A percentile compares a stretch with the other conserved stretches of the same genome.
phyloP scores from a whole-genome alignment of 2,113 vertebrate genomes.

The Corythaeola cristata region DNA sequence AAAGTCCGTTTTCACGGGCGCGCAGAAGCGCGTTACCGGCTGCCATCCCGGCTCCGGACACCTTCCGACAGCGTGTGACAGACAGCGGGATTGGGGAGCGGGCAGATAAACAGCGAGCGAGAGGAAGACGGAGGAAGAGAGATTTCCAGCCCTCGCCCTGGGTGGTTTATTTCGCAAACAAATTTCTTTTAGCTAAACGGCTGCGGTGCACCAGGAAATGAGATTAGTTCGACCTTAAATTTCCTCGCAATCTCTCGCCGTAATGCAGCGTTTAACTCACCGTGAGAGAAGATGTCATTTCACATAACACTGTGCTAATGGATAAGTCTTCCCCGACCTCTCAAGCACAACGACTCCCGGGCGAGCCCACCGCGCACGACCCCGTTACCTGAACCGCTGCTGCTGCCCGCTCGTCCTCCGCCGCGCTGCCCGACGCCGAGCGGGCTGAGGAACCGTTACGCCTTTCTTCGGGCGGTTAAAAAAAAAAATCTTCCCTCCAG shows the following conservation, averaged over 20 bases:
- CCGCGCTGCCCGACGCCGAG: not conserved
- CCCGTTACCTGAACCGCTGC: slow-evolving; percentile 21
- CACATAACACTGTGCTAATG: slow-evolving; percentile 72
- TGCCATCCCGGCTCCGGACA: not conserved
- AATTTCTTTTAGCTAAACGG: not conserved
- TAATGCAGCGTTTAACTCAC: slow-evolving; percentile 84
- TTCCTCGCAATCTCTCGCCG: slow-evolving; percentile 74
- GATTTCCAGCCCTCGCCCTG: not conserved
- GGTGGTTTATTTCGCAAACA: slow-evolving; percentile 11
- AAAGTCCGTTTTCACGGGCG: too few relatives aligned
- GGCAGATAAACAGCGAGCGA: not conserved
- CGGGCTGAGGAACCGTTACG: not conserved
- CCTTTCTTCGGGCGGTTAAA: not conserved
- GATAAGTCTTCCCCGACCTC: slow-evolving; percentile 66
- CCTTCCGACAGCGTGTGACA: not conserved
- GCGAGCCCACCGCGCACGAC: slow-evolving; percentile 21
- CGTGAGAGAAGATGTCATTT: slow-evolving; percentile 81
- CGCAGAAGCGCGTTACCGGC: not conserved
- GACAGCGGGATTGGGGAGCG: not conserved
- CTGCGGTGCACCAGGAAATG: slow-evolving; percentile 72
- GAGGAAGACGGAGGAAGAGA: not conserved
- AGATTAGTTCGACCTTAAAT: slow-evolving; percentile 87
- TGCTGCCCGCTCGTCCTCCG: not conserved
- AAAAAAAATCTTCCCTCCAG: not conserved
- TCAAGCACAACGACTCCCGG: slow-evolving; percentile 57